Base-by-base conservation (phyloP, 2,888 invertebrate genomes). In the Aradus depressus region DNA sequence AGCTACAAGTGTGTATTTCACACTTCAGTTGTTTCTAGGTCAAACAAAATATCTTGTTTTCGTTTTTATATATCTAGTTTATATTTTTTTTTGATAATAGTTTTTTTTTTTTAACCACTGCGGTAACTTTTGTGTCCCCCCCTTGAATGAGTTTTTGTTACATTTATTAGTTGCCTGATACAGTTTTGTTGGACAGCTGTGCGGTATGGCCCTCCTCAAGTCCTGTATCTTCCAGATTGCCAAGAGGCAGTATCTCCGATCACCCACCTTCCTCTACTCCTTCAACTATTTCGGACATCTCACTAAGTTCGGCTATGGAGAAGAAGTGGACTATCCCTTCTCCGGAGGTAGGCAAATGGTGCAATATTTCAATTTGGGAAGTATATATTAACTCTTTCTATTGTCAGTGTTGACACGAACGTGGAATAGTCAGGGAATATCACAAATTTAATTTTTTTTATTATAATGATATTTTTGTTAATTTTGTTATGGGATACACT, bases 241-340 rank as follows among this genome's bases (percentile, higher is more conserved):
- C 2, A 64, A 62, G 45, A 64, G 66, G 4, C 71, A 71, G 56
- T 65, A 69, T 4, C 56, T 62, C 16, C 49, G 60, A 2, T 57
- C 64, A 3, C 62, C 65, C 2, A 68, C 70, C 2, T 75, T 67
- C 60, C 61, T 72, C 21, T 75, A 74, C 57, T 67, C 70, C 42
- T 74, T 75, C 54, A 71, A 73, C 56, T 74, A 70, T 56, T 64
- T 65, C 43, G 74, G 74, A 16, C 50, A 57, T 4, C 42, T 60
- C 12, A 60, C 63, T 16, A 59, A 63, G 31, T 59, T 18, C 51
- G 68, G 69, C 1, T 72, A 70, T 60, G 70, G 68, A 31, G 65
- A 66, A 41, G 60, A 60, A 2, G 65, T 66, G 28, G 58, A 62
- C 0, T 71, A 70, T 62, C 71, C 72, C 0, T 72, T 72, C 51